Evolutionary conservation across 1,140 invertebrate genomes (phyloP).

Genomic region (Bombus impatiens): DNA sequence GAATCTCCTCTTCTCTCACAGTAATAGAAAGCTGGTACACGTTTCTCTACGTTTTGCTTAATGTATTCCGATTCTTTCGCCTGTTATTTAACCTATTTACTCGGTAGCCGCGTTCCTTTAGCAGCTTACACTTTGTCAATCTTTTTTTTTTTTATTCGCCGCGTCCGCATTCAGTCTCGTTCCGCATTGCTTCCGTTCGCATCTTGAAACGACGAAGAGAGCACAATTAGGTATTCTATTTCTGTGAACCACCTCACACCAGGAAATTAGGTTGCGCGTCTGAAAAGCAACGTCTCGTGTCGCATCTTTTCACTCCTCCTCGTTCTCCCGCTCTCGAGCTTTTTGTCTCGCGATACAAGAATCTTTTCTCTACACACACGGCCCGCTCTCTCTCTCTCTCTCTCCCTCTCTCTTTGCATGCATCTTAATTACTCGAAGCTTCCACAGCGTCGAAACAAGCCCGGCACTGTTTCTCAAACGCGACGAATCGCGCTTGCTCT

Average conservation of each 20-base stretch:
- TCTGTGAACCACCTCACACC: conserved; percentile 11
- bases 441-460: background rate
- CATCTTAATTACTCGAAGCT: conserved; percentile 27
- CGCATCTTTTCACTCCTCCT: conserved; percentile 12
- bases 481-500: background rate
- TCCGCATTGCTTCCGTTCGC: background rate
- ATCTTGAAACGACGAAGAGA: background rate
- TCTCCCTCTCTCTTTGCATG: background rate
- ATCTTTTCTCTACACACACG: background rate
- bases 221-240: conserved; percentile 24
- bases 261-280: conserved; percentile 28
- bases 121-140: background rate
- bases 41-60: background rate
- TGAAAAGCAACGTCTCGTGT: conserved; percentile 15
- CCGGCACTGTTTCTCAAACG: background rate
- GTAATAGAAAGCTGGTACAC: background rate
- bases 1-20: background rate
- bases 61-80: background rate
- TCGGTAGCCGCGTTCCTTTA: background rate
- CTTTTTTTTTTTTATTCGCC: background rate
- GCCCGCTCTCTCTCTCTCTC: background rate
- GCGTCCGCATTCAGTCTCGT: background rate
- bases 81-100: conserved; percentile 23
- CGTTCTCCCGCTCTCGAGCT: background rate
- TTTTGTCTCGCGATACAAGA: background rate